Base-by-base conservation (phyloP, 1,140 invertebrate genomes). In the Maniola jurtina region DNA sequence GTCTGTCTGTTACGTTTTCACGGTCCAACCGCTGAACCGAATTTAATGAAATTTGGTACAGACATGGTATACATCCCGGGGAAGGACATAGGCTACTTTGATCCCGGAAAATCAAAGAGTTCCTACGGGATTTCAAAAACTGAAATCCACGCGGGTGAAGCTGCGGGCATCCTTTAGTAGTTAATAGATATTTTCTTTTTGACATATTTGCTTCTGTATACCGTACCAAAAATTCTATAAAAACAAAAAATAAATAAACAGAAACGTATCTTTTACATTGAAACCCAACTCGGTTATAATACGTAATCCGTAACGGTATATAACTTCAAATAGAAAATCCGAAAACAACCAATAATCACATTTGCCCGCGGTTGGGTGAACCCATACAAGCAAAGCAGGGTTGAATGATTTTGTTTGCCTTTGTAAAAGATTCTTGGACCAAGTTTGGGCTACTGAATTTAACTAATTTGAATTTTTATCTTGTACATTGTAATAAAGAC, bases 331-430 rank as follows among this genome's bases (percentile, higher is more conserved):
- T 55, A 55, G 33, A 10, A 10, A 55, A 55, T 34, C 25, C 54
- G 8, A 34, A 55, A 13, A 55, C 25, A 35, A 8, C 54, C 33
- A 42, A 42, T 59, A 33, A 59, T 42, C 36, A 42, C 13, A 59
- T 42, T 15, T 45, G 5, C 5, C 10, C 38, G 42, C 38, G 38
- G 7, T 15, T 59, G 40, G 40, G 57, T 14, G 40, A 59, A 59
- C 38, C 5, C 57, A 59, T 42, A 16, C 57, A 59, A 34, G 15
- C 16, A 11, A 45, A 5, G 42, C 15, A 59, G 36, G 57, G 57
- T 45, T 59, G 57, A 59, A 59, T 45, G 57, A 42, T 59, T 59
- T 42, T 59, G 57, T 59, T 33, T 59, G 13, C 25, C 54, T 55
- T 55, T 55, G 48, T 52, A 25, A 52, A 14, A 48, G 45, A 0